A percentile compares a stretch with the other conserved stretches of the same genome.
Evolutionary conservation across 2,113 vertebrate genomes (phyloP).

Genomic region (Oenanthe melanoleuca): DNA sequence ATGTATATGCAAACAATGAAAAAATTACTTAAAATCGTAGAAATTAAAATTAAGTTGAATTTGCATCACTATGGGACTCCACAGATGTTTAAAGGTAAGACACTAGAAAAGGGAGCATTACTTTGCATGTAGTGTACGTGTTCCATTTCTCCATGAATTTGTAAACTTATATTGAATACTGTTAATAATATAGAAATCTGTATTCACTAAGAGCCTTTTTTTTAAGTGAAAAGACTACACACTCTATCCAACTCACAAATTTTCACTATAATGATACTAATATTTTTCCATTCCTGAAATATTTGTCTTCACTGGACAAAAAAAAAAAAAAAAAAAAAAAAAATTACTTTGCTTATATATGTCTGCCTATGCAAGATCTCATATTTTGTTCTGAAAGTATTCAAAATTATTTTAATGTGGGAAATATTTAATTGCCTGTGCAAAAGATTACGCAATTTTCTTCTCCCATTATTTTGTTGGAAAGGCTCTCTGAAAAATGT

Average conservation of each 20-base stretch:
- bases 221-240: neutral
- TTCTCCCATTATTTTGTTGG: neutral
- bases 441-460: neutral
- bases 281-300: neutral
- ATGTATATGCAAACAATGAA: neutral
- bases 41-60: neutral
- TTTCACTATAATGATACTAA: neutral
- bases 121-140: fast-evolving
- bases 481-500: neutral
- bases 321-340: neutral
- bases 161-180: neutral
- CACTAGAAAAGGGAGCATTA: neutral
- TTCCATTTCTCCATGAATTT: neutral
- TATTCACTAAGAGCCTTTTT: neutral
- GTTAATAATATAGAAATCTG: neutral
- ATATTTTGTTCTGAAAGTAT: neutral
- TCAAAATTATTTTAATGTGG: neutral
- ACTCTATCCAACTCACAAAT: neutral
- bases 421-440: neutral
- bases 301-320: neutral
- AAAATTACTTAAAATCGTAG: neutral
- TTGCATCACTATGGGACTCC: neutral
- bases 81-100: neutral
- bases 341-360: neutral
- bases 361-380: neutral